These are phyloP conservation scores for Cavia porcellus DNA, from an alignment of 2,113 vertebrate species.

Conservation along the genomic window DNA sequence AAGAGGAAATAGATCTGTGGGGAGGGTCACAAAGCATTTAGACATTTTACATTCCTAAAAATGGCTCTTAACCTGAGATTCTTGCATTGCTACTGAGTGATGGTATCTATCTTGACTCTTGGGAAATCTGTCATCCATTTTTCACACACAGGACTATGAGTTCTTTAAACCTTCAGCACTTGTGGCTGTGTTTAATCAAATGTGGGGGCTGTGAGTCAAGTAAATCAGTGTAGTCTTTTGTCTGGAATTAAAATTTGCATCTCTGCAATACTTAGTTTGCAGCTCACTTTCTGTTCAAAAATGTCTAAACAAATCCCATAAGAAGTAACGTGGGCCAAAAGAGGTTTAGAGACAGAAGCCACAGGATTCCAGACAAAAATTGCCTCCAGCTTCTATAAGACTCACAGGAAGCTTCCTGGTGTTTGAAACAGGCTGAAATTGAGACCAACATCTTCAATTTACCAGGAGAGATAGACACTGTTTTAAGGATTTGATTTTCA, in stretches of 20 bases:
- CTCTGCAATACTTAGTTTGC: not conserved
- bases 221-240: not conserved
- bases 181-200: not conserved
- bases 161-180: not conserved
- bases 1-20: not conserved
- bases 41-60: not conserved
- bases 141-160: not conserved
- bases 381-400: not conserved
- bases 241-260: not conserved
- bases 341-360: not conserved
- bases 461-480: not conserved
- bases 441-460: not conserved
- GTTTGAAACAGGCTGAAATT: not conserved
- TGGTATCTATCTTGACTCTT: not conserved
- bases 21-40: not conserved
- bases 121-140: not conserved
- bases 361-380: not conserved
- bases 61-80: not conserved
- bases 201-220: not conserved
- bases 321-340: not conserved
- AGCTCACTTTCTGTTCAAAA: not conserved
- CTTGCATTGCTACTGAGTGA: not conserved
- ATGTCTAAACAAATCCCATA: not conserved
- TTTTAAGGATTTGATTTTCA: conserved; percentile 9
- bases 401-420: not conserved